A percentile compares a stretch with the other conserved stretches of the same genome.
phyloP scores from a whole-genome alignment of 2,113 vertebrate species.

The Polyodon spathula region DNA sequence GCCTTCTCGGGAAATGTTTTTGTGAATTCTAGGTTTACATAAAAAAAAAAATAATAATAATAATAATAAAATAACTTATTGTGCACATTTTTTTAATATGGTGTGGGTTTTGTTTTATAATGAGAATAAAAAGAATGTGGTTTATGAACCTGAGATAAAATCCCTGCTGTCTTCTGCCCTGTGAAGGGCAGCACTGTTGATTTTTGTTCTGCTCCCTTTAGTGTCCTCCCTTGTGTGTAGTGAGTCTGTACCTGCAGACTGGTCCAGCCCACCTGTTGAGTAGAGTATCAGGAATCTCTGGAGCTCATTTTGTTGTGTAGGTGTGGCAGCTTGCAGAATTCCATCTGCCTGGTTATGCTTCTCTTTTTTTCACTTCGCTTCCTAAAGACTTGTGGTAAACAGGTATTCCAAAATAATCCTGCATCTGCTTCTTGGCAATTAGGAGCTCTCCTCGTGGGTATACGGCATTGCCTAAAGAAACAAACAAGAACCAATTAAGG shows the following conservation, averaged over 20 bases:
- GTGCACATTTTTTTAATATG: too few relatives aligned
- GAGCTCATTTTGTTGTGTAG: not conserved
- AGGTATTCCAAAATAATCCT: constrained; percentile 70
- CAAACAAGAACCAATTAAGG: constrained; percentile 18
- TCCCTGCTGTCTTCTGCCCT: too few relatives aligned
- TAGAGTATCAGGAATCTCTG: not conserved
- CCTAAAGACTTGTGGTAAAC: constrained; percentile 44
- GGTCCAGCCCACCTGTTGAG: constrained; percentile 10
- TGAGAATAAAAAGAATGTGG: too few relatives aligned
- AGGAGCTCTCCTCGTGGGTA: constrained; percentile 39
- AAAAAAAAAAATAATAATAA: too few relatives aligned
- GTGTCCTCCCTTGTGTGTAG: constrained; percentile 7
- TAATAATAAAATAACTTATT: too few relatives aligned
- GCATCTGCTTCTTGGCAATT: constrained; percentile 50
- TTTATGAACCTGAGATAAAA: too few relatives aligned
- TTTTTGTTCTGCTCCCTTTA: constrained; percentile 11
- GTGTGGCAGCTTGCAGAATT: not conserved
- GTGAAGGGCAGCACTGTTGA: constrained; percentile 6
- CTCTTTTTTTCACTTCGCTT: constrained; percentile 13
- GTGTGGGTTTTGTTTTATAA: too few relatives aligned
- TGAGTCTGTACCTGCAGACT: constrained; percentile 13
- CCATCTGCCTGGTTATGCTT: constrained; percentile 21
- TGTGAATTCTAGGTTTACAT: too few relatives aligned
- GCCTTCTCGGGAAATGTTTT: too few relatives aligned
- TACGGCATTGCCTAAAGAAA: constrained; percentile 28